Percentiles rank a stretch among this genome's conserved stretches.
Conservation (phyloP, 2,888 invertebrate genomes). For the Epistrophe grossulariae region DNA sequence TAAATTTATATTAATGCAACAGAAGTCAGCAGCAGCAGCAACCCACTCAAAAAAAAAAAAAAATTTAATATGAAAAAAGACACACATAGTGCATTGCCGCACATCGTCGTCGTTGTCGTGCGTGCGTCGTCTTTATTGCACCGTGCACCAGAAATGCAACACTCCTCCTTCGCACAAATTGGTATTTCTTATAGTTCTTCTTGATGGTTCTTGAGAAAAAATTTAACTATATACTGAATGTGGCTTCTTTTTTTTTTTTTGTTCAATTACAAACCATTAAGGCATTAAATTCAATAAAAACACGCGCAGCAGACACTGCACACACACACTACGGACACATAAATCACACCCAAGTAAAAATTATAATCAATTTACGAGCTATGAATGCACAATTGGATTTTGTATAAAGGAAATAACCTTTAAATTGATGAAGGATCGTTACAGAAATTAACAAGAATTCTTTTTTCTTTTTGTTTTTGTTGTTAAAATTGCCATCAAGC, state of each 20-base stretch:
- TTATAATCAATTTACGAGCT: conserved; percentile 11
- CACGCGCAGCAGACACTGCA: conserved; percentile 1
- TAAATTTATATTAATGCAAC: conserved; percentile 61
- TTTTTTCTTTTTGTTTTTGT: neutral
- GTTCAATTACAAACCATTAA: conserved; percentile 36
- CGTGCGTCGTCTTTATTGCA: neutral
- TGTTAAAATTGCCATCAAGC: neutral
- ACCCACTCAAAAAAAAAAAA: conserved; percentile 43
- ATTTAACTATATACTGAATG: too few species aligned
- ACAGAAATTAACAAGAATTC: conserved; percentile 39
- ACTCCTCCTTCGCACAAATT: conserved; percentile 47
- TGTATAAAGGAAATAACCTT: conserved; percentile 50
- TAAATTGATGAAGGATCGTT: conserved; percentile 29
- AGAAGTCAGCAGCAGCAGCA: conserved; percentile 9
- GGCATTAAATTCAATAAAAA: conserved; percentile 47
- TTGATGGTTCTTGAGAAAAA: neutral
- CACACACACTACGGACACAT: conserved; percentile 42
- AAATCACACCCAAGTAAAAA: conserved; percentile 36
- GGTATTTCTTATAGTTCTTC: conserved; percentile 18
- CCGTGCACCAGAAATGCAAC: neutral
- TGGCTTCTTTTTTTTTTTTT: neutral
- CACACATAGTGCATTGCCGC: conserved; percentile 19
- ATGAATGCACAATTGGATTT: conserved; percentile 40
- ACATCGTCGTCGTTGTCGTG: neutral
- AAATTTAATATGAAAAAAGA: too few species aligned